These are phyloP conservation scores for Aphaenogaster rudis DNA, from an alignment of 1,140 invertebrate species.

Conservation along the genomic window DNA sequence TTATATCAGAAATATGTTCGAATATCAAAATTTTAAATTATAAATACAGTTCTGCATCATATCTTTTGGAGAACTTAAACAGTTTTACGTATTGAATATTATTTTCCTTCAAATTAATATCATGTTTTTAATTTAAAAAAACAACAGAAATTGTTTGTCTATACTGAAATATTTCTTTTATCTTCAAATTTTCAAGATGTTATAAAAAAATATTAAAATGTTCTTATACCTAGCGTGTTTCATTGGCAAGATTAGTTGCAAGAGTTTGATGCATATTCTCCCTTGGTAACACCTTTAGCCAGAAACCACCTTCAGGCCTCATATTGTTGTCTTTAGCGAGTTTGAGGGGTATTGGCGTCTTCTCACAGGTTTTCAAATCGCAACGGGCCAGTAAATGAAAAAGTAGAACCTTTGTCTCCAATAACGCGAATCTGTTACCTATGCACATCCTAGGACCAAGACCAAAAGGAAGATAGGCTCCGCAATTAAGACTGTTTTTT, in stretches of 20 bases:
- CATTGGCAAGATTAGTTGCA: neutral
- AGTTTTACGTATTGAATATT: neutral
- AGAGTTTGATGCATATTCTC: neutral
- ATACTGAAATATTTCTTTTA: neutral
- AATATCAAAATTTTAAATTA: neutral
- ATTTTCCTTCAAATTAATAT: neutral
- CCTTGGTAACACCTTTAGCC: conserved; percentile 43
- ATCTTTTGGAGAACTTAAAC: neutral
- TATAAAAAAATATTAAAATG: conserved; percentile 65
- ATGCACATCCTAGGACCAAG: conserved; percentile 86
- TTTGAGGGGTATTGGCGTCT: conserved; percentile 58
- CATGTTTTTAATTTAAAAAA: neutral
- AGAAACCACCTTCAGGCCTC: conserved; percentile 21
- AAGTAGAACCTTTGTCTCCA: conserved; percentile 77
- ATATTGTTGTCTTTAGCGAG: neutral
- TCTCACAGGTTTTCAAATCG: conserved; percentile 64
- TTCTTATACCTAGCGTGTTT: conserved; percentile 42
- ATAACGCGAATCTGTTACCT: conserved; percentile 80
- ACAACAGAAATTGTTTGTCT: neutral
- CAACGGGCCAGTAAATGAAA: conserved; percentile 77
- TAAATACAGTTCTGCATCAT: neutral
- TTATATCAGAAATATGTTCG: neutral
- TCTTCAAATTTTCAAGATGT: neutral
- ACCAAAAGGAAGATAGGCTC: conserved; percentile 88
- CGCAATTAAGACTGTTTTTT: conserved; percentile 81